Evolutionary conservation across 1,140 invertebrate genomes (phyloP).

Genomic region (Helicoverpa armigera): DNA sequence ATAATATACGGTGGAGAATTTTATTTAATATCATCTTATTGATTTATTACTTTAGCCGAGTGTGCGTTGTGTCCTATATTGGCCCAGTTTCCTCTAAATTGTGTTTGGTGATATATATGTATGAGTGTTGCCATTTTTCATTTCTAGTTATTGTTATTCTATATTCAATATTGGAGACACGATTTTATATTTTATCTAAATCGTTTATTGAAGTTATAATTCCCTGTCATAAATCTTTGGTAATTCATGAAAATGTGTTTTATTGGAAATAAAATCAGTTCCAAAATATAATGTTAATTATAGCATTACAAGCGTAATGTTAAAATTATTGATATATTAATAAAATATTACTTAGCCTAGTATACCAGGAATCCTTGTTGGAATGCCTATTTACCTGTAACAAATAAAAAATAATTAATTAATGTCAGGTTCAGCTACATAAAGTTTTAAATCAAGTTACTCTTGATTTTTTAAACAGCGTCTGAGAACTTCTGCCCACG

Average conservation of each 20-base stretch:
- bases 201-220: no score
- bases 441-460: conserved; percentile 7
- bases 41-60: conserved; percentile 69
- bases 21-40: conserved; percentile 77
- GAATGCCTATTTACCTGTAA: conserved; percentile 8
- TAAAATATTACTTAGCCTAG: neutral
- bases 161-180: neutral
- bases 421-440: neutral
- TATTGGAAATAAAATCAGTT: no score
- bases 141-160: conserved; percentile 53
- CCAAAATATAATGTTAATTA: no score
- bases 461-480: neutral
- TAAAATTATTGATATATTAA: neutral
- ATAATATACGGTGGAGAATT: conserved; percentile 73
- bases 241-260: no score
- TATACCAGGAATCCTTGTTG: neutral
- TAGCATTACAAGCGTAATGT: no score
- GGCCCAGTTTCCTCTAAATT: conserved; percentile 68
- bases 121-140: conserved; percentile 58
- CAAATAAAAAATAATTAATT: neutral
- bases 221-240: no score
- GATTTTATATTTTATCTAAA: no score
- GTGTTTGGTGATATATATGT: conserved; percentile 66
- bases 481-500: neutral
- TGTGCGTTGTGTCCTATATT: conserved; percentile 65